Evolutionary conservation across 2,888 invertebrate species (phyloP), one percentile per base, ranked within the genome.

Genomic region (Drosophila villosipedis): DNA sequence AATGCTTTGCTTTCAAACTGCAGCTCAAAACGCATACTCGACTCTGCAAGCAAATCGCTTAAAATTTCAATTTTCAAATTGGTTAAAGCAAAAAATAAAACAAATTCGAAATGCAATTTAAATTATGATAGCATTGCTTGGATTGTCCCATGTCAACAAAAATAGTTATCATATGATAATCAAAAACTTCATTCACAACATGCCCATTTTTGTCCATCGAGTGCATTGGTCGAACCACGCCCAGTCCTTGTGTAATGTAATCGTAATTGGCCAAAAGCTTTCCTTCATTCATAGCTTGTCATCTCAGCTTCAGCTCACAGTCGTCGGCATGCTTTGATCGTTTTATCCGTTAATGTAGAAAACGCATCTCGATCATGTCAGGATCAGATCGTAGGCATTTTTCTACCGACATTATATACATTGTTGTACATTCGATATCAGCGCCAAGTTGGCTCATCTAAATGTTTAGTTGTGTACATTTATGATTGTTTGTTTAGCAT

Each of bases 241-340:
- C 66, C 50, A 68, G 57, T 63, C 50, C 57, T 52, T 41, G 37
- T 77, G 28, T 47, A 67, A 60, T 41, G 33, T 25, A 16, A 63
- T 52, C 54, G 19, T 55, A 59, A 74, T 76, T 73, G 83, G 75
- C 67, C 47, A 30, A 28, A 25, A 54, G 41, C 59, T 72, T 70
- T 52, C 25, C 60, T 33, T 31, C 63, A 50, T 59, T 68, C 71
- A 72, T 63, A 49, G 61, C 68, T 68, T 58, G 16, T 49, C 47
- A 61, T 55, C 19, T 49, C 47, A 61, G 50, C 53, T 64, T 68
- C 64, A 70, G 63, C 37, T 65, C 67, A 59, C 68, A 64, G 63
- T 62, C 76, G 62, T 62, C 76, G 90, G 90, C 90, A 88, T 85
- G 85, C 80, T 73, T 82, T 80, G 69, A 76, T 75, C 71, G 63